Base-by-base conservation (phyloP, 1,140 invertebrate genomes). In the Drosophila nikananu region DNA sequence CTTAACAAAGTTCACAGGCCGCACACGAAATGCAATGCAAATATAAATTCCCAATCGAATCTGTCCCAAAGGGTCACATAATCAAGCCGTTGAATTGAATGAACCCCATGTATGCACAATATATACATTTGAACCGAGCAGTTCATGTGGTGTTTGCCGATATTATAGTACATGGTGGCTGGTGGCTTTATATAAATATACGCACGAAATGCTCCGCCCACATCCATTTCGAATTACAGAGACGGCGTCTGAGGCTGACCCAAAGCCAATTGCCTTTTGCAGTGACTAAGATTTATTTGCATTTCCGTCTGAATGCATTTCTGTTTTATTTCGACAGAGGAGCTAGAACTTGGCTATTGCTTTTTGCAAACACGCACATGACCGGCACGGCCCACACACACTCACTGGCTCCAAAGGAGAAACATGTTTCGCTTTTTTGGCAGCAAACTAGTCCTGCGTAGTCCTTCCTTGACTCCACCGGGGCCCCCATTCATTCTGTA, bases 221-320 rank as follows among this genome's bases (percentile, higher is more conserved):
- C 74, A 61, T 73, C 52, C 70, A 73, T 72, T 72, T 72, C 67
- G 44, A 73, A 60, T 51, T 51, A 61, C 55, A 48, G 30, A 73
- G 44, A 35, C 66, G 67, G 21, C 71, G 68, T 61, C 71, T 52
- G 55, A 61, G 71, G 55, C 81, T 83, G 81, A 83, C 81, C 71
- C 81, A 83, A 83, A 83, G 77, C 77, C 81, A 84, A 84, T 84
- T 84, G 82, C 81, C 81, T 84, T 84, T 70, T 68, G 65, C 77
- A 77, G 66, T 84, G 82, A 84, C 81, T 84, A 84, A 84, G 82
- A 84, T 84, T 84, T 84, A 84, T 84, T 84, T 84, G 82, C 82
- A 84, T 84, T 84, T 84, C 82, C 82, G 81, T 84, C 63, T 84
- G 81, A 84, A 84, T 84, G 82, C 82, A 80, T 84, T 84, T 59